These are phyloP conservation scores for Garrulus glandarius DNA, from an alignment of 2,797 vertebrate species.

Conservation along the genomic window DNA sequence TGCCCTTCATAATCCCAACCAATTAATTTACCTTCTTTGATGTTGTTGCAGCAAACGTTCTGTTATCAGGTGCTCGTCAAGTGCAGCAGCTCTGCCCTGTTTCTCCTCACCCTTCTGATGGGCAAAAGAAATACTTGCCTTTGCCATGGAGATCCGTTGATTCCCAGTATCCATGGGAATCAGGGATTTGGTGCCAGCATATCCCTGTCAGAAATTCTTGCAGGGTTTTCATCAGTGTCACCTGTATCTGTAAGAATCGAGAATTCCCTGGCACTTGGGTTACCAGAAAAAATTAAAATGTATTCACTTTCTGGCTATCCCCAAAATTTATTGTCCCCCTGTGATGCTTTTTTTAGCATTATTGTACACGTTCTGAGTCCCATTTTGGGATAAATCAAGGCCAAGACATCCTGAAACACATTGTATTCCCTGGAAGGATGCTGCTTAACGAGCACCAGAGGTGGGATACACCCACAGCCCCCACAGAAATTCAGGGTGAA, in stretches of 20 bases:
- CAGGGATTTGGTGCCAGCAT: neutral
- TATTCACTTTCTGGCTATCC: neutral
- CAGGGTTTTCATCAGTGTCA: neutral
- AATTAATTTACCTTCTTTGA: neutral
- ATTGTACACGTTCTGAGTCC: neutral
- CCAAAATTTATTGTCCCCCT: neutral
- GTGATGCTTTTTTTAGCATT: neutral
- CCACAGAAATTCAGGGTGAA: neutral
- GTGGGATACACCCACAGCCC: neutral
- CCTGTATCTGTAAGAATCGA: rapidly evolving
- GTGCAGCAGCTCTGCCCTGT: neutral
- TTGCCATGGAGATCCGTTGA: neutral
- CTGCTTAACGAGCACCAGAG: rapidly evolving
- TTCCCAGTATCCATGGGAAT: neutral
- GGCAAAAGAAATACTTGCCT: neutral
- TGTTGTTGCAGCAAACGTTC: neutral
- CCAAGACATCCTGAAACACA: rapidly evolving
- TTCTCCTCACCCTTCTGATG: neutral
- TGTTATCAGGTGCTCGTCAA: neutral
- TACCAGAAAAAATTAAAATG: neutral
- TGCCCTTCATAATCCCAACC: neutral
- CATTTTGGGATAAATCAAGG: neutral
- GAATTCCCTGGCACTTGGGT: neutral
- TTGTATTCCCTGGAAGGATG: neutral
- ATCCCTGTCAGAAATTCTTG: neutral